phyloP scores from a whole-genome alignment of 2,113 vertebrate genomes.

The Piaya cayana region DNA sequence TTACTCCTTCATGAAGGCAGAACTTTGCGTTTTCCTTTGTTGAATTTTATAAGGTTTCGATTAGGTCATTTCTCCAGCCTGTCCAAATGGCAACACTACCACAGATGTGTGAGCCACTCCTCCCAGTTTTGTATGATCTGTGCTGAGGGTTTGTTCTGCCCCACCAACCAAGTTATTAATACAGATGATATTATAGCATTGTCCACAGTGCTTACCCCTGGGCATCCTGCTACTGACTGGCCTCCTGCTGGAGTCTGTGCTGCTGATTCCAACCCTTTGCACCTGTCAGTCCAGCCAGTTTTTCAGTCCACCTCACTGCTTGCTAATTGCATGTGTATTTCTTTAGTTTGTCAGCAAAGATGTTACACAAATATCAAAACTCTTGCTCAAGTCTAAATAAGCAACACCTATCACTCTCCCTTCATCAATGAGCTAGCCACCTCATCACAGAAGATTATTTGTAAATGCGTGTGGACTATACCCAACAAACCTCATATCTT shows the following conservation, averaged over 20 bases:
- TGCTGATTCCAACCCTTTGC: neutral
- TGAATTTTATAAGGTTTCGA: neutral
- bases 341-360: fast-evolving
- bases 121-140: neutral
- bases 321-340: neutral
- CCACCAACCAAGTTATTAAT: neutral
- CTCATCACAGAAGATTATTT: neutral
- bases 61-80: neutral
- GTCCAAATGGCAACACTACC: too few relatives aligned
- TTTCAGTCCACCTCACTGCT: neutral
- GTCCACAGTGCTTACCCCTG: neutral
- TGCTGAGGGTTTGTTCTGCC: neutral
- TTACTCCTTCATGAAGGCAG: neutral
- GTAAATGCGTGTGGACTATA: neutral
- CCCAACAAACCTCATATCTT: neutral
- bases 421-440: neutral
- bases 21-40: neutral
- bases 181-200: neutral
- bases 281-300: neutral
- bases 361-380: neutral
- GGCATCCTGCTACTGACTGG: too few relatives aligned
- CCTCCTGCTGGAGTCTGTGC: neutral
- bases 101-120: neutral
- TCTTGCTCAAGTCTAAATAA: neutral
- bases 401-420: neutral